Evolutionary conservation across 2,797 vertebrate genomes (phyloP).

Genomic region (Triplophysa bombifrons): DNA sequence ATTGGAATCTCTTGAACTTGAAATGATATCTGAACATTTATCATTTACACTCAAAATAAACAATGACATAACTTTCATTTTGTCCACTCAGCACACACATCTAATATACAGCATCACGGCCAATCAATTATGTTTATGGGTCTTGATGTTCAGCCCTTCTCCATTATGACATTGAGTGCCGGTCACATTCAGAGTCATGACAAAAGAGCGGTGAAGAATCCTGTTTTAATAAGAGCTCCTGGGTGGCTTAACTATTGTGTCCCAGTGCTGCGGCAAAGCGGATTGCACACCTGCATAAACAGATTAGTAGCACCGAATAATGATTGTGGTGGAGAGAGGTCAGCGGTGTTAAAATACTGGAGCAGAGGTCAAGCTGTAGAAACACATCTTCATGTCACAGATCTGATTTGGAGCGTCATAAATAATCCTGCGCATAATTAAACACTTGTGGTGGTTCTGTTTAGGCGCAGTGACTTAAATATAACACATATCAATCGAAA

Average conservation of each 20-base stretch:
- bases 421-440: not conserved
- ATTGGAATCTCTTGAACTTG: not conserved
- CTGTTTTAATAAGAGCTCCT: conserved; percentile 86
- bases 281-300: conserved; percentile 86
- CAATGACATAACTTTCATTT: not conserved
- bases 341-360: conserved; percentile 71
- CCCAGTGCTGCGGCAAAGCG: conserved; percentile 63
- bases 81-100: conserved; percentile 52
- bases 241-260: conserved; percentile 73
- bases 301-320: conserved; percentile 89
- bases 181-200: conserved; percentile 84
- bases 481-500: too few relatives aligned
- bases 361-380: conserved; percentile 87
- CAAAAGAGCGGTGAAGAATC: conserved; percentile 83
- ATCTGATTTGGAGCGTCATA: conserved; percentile 25
- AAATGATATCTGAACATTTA: too few relatives aligned
- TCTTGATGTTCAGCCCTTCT: conserved; percentile 82
- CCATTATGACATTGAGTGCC: conserved; percentile 90
- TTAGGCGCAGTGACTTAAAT: not conserved
- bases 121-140: conserved; percentile 90
- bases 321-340: conserved; percentile 77
- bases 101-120: conserved; percentile 79
- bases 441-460: not conserved
- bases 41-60: conserved; percentile 50
- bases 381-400: conserved; percentile 72